Percentiles rank a stretch among this genome's conserved stretches.
Conservation (phyloP, 2,888 invertebrate genomes). For the Athripsodes cinereus region DNA sequence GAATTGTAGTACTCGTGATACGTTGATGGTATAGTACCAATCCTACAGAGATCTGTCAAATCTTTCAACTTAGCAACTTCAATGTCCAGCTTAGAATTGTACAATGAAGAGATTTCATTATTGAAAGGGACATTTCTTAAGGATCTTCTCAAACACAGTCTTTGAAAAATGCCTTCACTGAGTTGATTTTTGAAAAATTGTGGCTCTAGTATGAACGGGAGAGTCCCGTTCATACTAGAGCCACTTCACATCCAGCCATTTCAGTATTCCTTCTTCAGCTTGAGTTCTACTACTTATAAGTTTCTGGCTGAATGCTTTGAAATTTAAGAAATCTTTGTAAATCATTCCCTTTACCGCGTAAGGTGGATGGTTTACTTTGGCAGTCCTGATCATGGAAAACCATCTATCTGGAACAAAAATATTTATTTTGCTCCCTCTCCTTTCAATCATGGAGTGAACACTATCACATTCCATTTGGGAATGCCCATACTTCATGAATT, state of each 20-base stretch:
- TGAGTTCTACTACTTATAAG: background rate
- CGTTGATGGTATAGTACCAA: background rate
- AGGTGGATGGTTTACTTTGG: background rate
- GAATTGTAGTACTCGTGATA: background rate
- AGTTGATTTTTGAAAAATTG: background rate
- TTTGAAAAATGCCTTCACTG: background rate
- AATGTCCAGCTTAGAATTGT: background rate
- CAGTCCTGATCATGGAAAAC: background rate
- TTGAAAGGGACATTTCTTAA: background rate
- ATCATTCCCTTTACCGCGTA: background rate
- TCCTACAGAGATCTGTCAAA: background rate
- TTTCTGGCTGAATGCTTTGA: background rate
- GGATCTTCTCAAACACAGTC: background rate
- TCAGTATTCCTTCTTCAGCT: background rate
- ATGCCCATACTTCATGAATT: slow-evolving; percentile 11
- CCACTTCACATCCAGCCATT: background rate
- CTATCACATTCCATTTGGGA: slow-evolving; percentile 11
- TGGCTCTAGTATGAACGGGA: background rate
- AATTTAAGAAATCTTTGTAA: background rate
- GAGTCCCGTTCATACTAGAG: background rate
- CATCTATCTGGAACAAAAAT: slow-evolving; percentile 1
- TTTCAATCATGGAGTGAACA: slow-evolving; percentile 10
- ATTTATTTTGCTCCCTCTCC: background rate
- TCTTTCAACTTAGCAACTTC: background rate
- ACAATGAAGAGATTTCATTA: background rate